Base-by-base conservation (phyloP, 2,888 invertebrate genomes). In the Vesta saturnalis region DNA sequence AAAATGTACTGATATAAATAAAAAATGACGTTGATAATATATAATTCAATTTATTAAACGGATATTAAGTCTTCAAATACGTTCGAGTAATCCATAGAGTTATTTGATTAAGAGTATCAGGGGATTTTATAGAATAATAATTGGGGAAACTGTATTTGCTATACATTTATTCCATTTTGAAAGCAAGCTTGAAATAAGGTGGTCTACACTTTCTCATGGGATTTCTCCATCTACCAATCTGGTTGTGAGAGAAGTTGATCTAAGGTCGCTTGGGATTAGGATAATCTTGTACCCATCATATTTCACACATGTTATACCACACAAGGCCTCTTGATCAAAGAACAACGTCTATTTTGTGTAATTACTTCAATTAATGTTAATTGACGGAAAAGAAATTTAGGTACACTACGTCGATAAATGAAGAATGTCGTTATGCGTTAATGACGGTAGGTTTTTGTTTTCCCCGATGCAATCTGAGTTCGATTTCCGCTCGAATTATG, bases 401-500 rank as follows among this genome's bases (percentile, higher is more conserved):
- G 56, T 61, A 56, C 43, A 65, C 21, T 63, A 62, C 30, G 66
- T 23, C 58, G 65, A 69, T 69, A 69, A 69, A 65, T 65, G 43
- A 62, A 69, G 66, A 69, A 60, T 63, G 67, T 64, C 67, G 70
- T 72, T 72, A 72, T 70, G 60, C 72, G 66, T 67, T 72, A 66
- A 71, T 71, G 72, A 72, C 58, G 65, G 60, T 62, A 55, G 62
- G 64, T 70, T 70, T 67, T 69, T 69, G 69, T 69, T 67, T 70
- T 67, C 67, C 67, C 60, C 75, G 76, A 39, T 75, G 76, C 78
- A 79, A 78, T 78, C 77, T 78, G 74, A 77, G 74, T 79, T 80
- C 79, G 80, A 81, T 81, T 81, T 81, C 79, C 81, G 77, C 73
- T 73, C 75, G 74, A 74, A 71, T 79, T 77, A 77, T 70, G 70